Conservation (phyloP, 2,113 vertebrate genomes). For the Phrynosoma platyrhinos region DNA sequence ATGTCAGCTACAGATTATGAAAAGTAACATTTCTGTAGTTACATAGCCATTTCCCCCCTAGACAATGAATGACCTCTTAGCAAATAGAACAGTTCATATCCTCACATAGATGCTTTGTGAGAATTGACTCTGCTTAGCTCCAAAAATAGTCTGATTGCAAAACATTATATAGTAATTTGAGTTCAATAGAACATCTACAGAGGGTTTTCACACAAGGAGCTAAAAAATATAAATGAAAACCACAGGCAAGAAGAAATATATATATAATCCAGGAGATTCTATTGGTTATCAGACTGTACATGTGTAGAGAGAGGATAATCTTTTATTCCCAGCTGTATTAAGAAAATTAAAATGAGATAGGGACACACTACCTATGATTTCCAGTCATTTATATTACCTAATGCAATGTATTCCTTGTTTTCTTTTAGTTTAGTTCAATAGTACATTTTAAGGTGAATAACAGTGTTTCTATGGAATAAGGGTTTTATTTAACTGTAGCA, state of each 20-base stretch:
- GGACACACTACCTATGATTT: neutral
- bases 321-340: neutral
- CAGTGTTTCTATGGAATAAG: conserved; percentile 32
- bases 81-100: neutral
- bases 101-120: neutral
- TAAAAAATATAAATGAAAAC: neutral
- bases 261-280: neutral
- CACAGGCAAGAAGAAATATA: neutral
- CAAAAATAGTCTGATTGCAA: neutral
- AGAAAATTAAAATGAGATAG: neutral
- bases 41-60: too few species aligned
- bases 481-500: conserved; percentile 39
- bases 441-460: conserved; percentile 58
- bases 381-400: neutral
- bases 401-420: conserved; percentile 19
- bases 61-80: neutral
- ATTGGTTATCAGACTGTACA: neutral
- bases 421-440: conserved; percentile 32
- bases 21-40: too few species aligned
- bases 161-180: neutral
- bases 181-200: neutral
- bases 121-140: neutral
- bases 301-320: neutral
- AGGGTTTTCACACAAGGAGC: neutral
- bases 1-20: too few species aligned